These are phyloP conservation scores for Felis catus DNA, from an alignment of 2,113 vertebrate genomes.

Conservation along the genomic window DNA sequence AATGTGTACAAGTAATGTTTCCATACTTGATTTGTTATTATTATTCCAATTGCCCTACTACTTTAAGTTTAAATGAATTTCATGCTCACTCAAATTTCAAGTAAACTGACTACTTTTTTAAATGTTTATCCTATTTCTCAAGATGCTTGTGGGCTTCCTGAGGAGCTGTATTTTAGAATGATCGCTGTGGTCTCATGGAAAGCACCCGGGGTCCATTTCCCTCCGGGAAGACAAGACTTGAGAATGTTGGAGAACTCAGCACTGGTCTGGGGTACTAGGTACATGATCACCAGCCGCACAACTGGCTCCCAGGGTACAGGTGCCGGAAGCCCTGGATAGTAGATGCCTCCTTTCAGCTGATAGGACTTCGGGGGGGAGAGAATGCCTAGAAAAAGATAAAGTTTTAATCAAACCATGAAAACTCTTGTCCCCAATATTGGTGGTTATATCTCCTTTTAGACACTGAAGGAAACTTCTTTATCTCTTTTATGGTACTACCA, in stretches of 20 bases:
- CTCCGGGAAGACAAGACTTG: not conserved
- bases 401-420: not conserved
- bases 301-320: not conserved
- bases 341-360: not conserved
- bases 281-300: rapidly evolving
- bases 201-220: rapidly evolving
- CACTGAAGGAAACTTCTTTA: no score
- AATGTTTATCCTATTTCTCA: not conserved
- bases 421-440: no score
- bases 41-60: not conserved
- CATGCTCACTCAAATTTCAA: not conserved
- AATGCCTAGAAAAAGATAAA: not conserved
- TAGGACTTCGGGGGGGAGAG: not conserved
- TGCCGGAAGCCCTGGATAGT: rapidly evolving
- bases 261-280: rapidly evolving
- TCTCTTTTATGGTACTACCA: not conserved
- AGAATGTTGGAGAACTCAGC: no score
- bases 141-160: not conserved
- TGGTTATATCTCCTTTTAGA: no score
- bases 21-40: not conserved
- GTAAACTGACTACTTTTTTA: not conserved
- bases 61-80: not conserved
- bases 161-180: not conserved
- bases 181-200: rapidly evolving
- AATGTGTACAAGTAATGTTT: not conserved